Base-by-base conservation (phyloP, 2,888 invertebrate genomes). In the Melieria crassipennis region DNA sequence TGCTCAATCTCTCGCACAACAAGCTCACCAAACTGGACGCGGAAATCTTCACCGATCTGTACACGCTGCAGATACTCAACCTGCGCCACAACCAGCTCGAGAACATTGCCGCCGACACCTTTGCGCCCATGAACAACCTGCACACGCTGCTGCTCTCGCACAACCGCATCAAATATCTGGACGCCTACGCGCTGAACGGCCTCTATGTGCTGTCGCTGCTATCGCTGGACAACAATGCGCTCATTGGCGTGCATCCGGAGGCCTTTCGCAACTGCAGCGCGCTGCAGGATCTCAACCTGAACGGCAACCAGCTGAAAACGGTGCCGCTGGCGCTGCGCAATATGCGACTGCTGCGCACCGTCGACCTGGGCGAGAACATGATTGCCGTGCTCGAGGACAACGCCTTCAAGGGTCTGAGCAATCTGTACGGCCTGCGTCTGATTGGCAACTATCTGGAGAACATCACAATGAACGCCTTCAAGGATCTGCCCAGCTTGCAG, bases 181-280 rank as follows among this genome's bases (percentile, higher is more conserved):
- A 96, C 84, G 93, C 94, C 3, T 94, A 94, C 82, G 93, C 96
- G 57, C 88, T 97, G 75, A 95, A 96, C 86, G 96, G 96, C 2
- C 89, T 97, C 67, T 95, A 94, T 84, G 96, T 96, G 50, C 88
- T 97, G 74, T 95, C 94, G 75, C 86, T 95, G 74, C 88, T 97
- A 72, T 94, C 95, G 62, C 88, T 96, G 83, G 95, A 96, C 87
- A 94, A 94, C 86, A 97, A 97, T 87, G 89, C 91, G 69, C 89
- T 97, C 75, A 92, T 93, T 84, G 92, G 92, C 79, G 91, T 97
- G 73, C 95, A 96, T 86, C 92, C 93, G 61, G 94, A 95, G 83
- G 95, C 96, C 72, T 96, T 97, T 84, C 90, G 93, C 81, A 97
- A 97, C 88, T 96, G 96, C 84, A 95, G 95, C 78, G 94, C 94